Base-by-base conservation (phyloP, 2,888 invertebrate genomes). In the Mystacides longicornis region DNA sequence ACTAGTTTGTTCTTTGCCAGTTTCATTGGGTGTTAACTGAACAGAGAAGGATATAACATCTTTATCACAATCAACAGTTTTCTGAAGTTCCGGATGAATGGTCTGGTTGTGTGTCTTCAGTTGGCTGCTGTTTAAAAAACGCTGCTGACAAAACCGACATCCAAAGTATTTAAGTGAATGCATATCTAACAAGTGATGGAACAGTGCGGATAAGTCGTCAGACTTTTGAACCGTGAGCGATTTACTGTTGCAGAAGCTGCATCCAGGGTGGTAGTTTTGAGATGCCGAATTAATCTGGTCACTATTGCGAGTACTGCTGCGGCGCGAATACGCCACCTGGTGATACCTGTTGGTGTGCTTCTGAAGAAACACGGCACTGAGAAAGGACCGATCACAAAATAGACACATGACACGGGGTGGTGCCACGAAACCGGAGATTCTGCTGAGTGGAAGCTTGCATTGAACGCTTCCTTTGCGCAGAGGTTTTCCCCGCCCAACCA, bases 331-430 rank as follows among this genome's bases (percentile, higher is more conserved):
- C 60, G 70, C 70, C 9, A 65, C 63, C 21, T 70, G 71, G 63
- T 74, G 74, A 52, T 67, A 67, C 52, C 73, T 65, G 56, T 72
- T 71, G n/a, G 72, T 69, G 63, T 74, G 74, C 60, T 72, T 73
- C 62, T 70, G 71, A 54, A 69, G 64, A 57, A 73, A 63, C 63
- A 67, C 69, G 47, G 67, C 65, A 58, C 69, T 72, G 47, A 69
- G 68, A 59, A 73, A 73, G 31, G 71, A 69, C 33, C 73, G 66
- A 60, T 74, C 73, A 63, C 74, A 74, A 63, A 71, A 74, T 49
- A 73, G 64, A 64, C 74, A 74, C 60, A 73, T 64, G 47, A 72
- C 62, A 63, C 63, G 57, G 20, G 45, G 33, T 11, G 37, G 18
- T 37, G 37, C 48, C 19, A 33, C 19, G 45, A 43, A 23, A n/a